A percentile compares a stretch with the other conserved stretches of the same genome.
These are phyloP conservation scores for Ardeotis arabs DNA, from an alignment of 2,113 vertebrate species.

Conservation along the genomic window DNA sequence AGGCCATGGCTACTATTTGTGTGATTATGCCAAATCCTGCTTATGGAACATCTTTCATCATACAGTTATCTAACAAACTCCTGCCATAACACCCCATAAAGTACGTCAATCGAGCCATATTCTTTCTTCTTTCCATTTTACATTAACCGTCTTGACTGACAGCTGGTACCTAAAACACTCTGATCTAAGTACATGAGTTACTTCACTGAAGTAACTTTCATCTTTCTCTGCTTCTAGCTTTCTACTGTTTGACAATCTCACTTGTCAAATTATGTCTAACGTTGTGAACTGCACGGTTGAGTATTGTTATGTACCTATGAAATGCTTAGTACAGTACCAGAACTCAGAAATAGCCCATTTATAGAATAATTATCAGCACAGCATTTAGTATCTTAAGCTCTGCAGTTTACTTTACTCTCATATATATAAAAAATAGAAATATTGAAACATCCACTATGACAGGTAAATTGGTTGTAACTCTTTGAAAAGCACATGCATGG, in stretches of 20 bases:
- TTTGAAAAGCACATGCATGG: not conserved
- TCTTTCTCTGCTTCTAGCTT: not conserved
- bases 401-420: not conserved
- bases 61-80: not conserved
- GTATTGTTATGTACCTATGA: constrained; percentile 3
- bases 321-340: not conserved
- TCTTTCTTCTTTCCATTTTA: not conserved
- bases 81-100: not conserved
- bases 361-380: not conserved
- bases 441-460: not conserved
- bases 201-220: not conserved
- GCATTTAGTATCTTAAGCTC: not conserved
- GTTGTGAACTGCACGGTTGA: not conserved
- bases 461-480: not conserved
- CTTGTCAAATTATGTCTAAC: not conserved
- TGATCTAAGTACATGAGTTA: not conserved
- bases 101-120: not conserved
- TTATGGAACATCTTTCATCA: not conserved
- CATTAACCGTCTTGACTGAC: not conserved
- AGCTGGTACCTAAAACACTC: not conserved
- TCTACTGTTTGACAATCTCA: not conserved
- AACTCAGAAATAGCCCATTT: not conserved
- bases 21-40: not conserved
- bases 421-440: not conserved
- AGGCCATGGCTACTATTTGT: not conserved